Evolutionary conservation across 2,113 vertebrate genomes (phyloP).

Genomic region (Turdus rufiventris): DNA sequence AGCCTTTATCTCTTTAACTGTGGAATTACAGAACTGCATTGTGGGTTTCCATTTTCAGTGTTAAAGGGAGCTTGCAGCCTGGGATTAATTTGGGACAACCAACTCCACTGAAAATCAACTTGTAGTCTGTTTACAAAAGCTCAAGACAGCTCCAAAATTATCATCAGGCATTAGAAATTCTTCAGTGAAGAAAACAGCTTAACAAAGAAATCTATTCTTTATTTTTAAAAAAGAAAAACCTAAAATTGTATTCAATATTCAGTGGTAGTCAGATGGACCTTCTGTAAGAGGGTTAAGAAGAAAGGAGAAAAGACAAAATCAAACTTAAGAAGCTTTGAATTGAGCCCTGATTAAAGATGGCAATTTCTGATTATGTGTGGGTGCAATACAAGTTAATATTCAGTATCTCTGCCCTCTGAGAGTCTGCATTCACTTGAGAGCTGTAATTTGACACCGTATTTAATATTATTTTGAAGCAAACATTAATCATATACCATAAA

Average conservation of each 20-base stretch:
- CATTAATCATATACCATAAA: not conserved
- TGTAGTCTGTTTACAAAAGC: not conserved
- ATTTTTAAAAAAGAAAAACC: no score
- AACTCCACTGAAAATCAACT: not conserved
- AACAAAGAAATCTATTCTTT: not conserved
- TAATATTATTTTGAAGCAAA: not conserved
- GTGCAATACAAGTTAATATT: conserved; percentile 27
- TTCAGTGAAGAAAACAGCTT: not conserved
- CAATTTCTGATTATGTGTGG: conserved; percentile 20
- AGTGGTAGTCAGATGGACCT: not conserved
- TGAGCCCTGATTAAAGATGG: conserved; percentile 12
- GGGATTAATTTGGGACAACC: not conserved
- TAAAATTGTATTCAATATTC: not conserved
- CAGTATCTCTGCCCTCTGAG: not conserved
- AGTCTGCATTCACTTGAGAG: not conserved
- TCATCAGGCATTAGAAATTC: not conserved
- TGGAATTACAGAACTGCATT: not conserved
- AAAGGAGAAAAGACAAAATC: not conserved
- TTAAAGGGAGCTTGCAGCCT: not conserved
- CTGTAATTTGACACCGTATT: not conserved
- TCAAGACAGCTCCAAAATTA: not conserved
- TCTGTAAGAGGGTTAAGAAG: not conserved
- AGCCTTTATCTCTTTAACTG: not conserved
- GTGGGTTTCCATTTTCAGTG: conserved; percentile 5
- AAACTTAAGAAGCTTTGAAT: conserved; percentile 12